These are phyloP conservation scores for Syngnathus floridae DNA, from an alignment of 2,113 vertebrate species.

Conservation along the genomic window DNA sequence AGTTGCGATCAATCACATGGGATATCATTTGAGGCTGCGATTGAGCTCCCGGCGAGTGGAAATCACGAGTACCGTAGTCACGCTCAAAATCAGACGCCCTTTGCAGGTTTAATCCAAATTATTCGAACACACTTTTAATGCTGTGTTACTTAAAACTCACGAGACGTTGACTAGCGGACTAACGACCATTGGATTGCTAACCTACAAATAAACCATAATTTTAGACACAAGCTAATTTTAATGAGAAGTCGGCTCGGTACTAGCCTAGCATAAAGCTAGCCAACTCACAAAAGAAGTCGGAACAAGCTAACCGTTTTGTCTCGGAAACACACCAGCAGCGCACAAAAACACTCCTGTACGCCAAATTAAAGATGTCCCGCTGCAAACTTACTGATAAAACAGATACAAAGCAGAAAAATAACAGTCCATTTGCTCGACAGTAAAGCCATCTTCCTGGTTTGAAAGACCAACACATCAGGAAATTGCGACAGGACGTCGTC, in stretches of 20 bases:
- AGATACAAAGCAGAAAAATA: constrained; percentile 38
- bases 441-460: constrained; percentile 72
- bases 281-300: constrained; percentile 45
- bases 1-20: not conserved
- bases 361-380: not conserved
- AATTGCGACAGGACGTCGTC: constrained; percentile 43
- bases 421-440: constrained; percentile 42
- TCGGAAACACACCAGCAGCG: not conserved
- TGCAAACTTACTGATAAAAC: constrained; percentile 57
- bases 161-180: not conserved
- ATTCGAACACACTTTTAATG: not conserved
- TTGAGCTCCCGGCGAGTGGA: constrained; percentile 5
- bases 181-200: not conserved
- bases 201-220: not conserved
- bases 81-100: constrained; percentile 28
- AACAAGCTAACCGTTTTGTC: not conserved
- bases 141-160: not conserved
- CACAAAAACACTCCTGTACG: rapidly evolving
- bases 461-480: constrained; percentile 54
- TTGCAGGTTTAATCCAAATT: not conserved
- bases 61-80: constrained; percentile 59
- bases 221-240: constrained; percentile 2
- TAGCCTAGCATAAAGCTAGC: constrained; percentile 50
- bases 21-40: not conserved
- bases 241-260: constrained; percentile 19